These are phyloP conservation scores for Lathronympha strigana DNA, from an alignment of 2,888 invertebrate species.

Conservation along the genomic window DNA sequence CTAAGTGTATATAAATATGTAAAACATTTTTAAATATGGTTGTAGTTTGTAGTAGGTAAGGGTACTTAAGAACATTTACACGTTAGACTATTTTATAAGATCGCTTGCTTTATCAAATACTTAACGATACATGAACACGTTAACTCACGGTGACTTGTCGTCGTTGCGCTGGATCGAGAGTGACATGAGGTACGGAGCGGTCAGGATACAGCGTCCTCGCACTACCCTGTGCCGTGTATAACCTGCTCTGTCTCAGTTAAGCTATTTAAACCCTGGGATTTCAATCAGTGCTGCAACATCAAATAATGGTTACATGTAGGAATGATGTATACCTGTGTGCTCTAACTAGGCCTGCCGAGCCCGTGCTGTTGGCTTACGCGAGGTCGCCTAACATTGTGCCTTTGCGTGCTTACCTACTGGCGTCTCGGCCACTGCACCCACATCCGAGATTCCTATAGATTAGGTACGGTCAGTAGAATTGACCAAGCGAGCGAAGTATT, in stretches of 20 bases:
- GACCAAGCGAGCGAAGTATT: no score
- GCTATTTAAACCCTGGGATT: background rate
- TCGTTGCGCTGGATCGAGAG: conserved; percentile 97
- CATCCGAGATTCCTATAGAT: conserved; percentile 6
- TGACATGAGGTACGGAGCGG: conserved; percentile 60
- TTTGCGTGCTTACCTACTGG: conserved; percentile 23
- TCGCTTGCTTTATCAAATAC: no score
- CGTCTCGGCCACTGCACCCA: conserved; percentile 28
- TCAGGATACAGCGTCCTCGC: conserved; percentile 62
- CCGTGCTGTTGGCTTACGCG: conserved; percentile 48
- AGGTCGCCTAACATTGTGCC: conserved; percentile 52
- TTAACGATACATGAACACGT: conserved; percentile 97
- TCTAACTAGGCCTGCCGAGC: background rate
- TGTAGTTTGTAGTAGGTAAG: no score
- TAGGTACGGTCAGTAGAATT: no score
- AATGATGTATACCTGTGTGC: background rate
- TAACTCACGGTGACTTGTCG: conserved; percentile 96
- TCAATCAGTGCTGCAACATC: background rate
- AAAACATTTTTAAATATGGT: no score
- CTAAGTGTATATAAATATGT: no score
- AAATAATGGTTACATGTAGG: background rate
- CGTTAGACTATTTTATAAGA: no score
- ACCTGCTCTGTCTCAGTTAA: no score
- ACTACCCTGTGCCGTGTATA: conserved; percentile 92
- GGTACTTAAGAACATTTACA: no score